Conservation (phyloP, 2,888 invertebrate species). For the Cosmorhoe ocellata region DNA sequence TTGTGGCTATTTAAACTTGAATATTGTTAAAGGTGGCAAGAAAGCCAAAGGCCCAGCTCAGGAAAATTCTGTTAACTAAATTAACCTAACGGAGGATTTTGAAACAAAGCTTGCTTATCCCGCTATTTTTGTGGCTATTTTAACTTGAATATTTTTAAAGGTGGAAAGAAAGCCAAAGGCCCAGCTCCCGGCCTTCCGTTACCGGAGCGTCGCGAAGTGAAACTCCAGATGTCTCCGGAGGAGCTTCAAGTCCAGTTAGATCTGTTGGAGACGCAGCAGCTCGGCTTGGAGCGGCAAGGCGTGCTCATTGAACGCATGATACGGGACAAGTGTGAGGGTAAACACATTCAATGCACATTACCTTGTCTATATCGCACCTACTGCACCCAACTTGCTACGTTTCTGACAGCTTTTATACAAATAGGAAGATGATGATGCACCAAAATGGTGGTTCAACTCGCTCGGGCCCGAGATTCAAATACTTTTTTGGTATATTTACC, state of each 20-base stretch:
- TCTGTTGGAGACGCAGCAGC: slow-evolving; percentile 92
- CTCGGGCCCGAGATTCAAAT: too few species aligned
- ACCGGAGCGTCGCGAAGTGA: slow-evolving; percentile 83
- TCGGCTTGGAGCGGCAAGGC: slow-evolving; percentile 94
- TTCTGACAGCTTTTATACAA: too few species aligned
- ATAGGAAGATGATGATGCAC: too few species aligned
- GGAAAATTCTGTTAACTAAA: too few species aligned
- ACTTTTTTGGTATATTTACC: too few species aligned
- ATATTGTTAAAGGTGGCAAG: slow-evolving; percentile 79
- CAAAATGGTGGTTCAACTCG: too few species aligned
- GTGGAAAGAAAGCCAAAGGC: slow-evolving; percentile 88
- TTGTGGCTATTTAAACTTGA: too few species aligned
- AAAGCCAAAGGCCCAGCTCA: slow-evolving; percentile 90
- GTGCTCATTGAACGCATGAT: slow-evolving; percentile 95
- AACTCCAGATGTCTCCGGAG: slow-evolving; percentile 82
- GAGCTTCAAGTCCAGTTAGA: slow-evolving; percentile 88
- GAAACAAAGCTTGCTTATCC: too few species aligned
- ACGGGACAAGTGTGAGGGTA: slow-evolving; percentile 89
- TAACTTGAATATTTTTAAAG: slow-evolving; percentile 39
- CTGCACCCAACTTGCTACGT: not conserved
- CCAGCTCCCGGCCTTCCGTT: slow-evolving; percentile 92
- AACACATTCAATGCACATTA: slow-evolving; percentile 53
- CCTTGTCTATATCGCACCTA: slow-evolving; percentile 22
- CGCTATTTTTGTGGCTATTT: too few species aligned
- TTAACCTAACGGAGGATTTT: too few species aligned